These are phyloP conservation scores for Keiferia lycopersicella DNA, from an alignment of 2,888 invertebrate genomes.

Conservation along the genomic window DNA sequence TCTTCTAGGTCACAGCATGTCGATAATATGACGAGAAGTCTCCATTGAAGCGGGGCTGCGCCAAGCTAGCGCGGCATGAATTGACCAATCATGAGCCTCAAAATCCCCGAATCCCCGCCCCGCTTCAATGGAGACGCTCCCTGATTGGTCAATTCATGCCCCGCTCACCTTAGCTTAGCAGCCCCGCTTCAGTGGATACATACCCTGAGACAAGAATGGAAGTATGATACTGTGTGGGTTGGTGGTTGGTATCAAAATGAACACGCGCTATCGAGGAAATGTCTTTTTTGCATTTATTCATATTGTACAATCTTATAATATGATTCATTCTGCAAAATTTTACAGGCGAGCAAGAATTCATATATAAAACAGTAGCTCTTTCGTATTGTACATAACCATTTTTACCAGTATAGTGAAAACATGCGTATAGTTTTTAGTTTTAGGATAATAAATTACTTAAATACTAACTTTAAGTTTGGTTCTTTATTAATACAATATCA, in stretches of 20 bases:
- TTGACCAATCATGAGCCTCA: too few species aligned
- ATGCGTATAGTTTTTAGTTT: constrained; percentile 81
- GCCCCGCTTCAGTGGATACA: too few species aligned
- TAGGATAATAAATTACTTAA: constrained; percentile 83
- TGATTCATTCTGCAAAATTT: constrained; percentile 82
- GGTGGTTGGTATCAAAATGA: constrained; percentile 21
- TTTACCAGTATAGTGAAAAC: constrained; percentile 82
- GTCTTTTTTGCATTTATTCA: constrained; percentile 82
- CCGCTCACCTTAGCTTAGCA: too few species aligned
- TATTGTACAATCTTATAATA: constrained; percentile 82
- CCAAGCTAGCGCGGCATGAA: too few species aligned
- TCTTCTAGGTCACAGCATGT: too few species aligned
- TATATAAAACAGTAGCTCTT: constrained; percentile 82
- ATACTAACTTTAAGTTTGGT: constrained; percentile 81
- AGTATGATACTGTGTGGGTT: not conserved
- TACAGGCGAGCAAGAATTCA: constrained; percentile 83
- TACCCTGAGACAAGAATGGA: too few species aligned
- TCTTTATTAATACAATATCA: constrained; percentile 82
- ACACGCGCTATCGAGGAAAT: constrained; percentile 67
- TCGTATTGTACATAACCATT: constrained; percentile 81
- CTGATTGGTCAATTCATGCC: too few species aligned
- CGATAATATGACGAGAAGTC: too few species aligned
- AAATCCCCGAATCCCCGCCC: too few species aligned
- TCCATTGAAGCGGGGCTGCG: too few species aligned
- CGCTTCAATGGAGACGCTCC: too few species aligned